phyloP scores from a whole-genome alignment of 92 coral and sea anemone species.

The Porites rus region DNA sequence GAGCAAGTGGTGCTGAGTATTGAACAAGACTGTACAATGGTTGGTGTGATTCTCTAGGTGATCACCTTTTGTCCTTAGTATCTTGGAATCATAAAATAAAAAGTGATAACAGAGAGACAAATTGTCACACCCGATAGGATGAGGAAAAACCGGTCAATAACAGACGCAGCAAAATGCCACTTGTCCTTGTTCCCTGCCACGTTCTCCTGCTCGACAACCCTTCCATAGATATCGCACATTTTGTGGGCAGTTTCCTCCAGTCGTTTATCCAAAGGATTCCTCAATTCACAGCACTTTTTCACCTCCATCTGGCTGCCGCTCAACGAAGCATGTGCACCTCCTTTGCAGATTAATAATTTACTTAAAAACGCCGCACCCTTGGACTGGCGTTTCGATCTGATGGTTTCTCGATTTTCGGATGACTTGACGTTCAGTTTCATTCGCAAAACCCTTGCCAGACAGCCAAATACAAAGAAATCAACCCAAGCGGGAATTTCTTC shows the following conservation, averaged over 20 bases:
- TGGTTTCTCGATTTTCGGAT: neutral
- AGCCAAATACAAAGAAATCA: conserved; percentile 61
- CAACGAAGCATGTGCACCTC: neutral
- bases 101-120: conserved; percentile 68
- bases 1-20: too few relatives aligned
- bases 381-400: neutral
- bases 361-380: neutral
- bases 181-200: conserved; percentile 59
- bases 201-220: conserved; percentile 36
- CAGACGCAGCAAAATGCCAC: conserved; percentile 93
- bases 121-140: conserved; percentile 64
- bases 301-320: conserved; percentile 24
- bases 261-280: conserved; percentile 60
- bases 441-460: conserved; percentile 62
- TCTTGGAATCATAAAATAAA: conserved; percentile 87
- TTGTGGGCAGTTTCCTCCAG: conserved; percentile 68
- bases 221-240: conserved; percentile 60
- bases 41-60: neutral
- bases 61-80: neutral
- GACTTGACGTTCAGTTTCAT: conserved; percentile 39
- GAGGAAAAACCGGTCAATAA: conserved; percentile 86
- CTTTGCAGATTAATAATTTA: neutral
- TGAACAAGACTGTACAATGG: neutral
- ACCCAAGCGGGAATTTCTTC: conserved; percentile 68
- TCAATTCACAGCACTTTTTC: neutral